Evolutionary conservation across 2,797 vertebrate genomes (phyloP), one percentile per base, ranked within the genome.

Genomic region (Peromyscus nudipes): DNA sequence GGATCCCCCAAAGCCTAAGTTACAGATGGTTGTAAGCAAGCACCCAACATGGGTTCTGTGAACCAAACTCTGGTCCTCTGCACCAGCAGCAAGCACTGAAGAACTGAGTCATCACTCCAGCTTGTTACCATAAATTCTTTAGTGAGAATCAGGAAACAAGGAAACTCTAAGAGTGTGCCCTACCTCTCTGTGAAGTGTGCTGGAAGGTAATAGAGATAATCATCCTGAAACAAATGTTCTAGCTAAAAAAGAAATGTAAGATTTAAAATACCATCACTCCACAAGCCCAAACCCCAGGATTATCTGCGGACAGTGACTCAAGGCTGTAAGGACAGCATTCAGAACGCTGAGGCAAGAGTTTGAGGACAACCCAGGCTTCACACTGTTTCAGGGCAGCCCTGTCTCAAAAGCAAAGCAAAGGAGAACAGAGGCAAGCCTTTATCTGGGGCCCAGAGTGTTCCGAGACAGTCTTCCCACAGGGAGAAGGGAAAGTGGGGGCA

Each of bases 131-230:
- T 82, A n/a, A 73, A 52, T 90, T 57, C 49, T 87, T 84, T 49
- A 52, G 49, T 25, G 8, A 77, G n/a, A 13, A 14, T 37, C 76
- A 91, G 14, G 23, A 25, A 89, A 92, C 55, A 83, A 77, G 92
- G 71, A 76, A 89, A 79, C 71, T 80, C 2, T 31, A 57, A 71
- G 34, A 89, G 83, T 81, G 29, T 60, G 67, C 37, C 49, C 77
- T 88, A 82, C 71, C 34, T 65, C 75, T 88, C 43, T 91, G 88
- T 19, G n/a, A 85, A 95, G 37, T 80, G 8, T 62, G 96, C 52
- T 89, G 40, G 84, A 62, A 86, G 34, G 6, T 81, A 84, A 67
- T 52, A 9, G 21, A 64, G 9, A 77, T 55, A 69, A 79, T 31
- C 16, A 29, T 43, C 57, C 37, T 64, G 37, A 31, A 52, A 55